Conservation (phyloP, 2,888 invertebrate genomes). For the Hyposoter dolosus region DNA sequence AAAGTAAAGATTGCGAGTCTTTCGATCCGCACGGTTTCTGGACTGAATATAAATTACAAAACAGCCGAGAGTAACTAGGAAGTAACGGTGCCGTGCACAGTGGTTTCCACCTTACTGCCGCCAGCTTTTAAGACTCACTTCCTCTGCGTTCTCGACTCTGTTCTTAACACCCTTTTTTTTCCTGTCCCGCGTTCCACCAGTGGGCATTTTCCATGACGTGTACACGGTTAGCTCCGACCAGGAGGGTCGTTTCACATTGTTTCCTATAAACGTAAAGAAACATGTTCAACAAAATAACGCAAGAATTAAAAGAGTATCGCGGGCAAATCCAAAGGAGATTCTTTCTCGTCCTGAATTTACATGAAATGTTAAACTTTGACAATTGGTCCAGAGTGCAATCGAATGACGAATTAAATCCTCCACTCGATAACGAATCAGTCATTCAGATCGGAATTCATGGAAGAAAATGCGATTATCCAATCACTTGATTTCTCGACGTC, state of each 20-base stretch:
- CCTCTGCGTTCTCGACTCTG: constrained; percentile 42
- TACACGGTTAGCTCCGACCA: constrained; percentile 37
- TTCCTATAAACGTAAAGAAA: constrained; percentile 53
- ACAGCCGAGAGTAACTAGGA: constrained; percentile 46
- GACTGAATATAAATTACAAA: constrained; percentile 63
- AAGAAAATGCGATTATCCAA: not conserved
- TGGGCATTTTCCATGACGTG: constrained; percentile 23
- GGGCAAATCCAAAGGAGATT: constrained; percentile 41
- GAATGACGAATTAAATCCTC: too few species aligned
- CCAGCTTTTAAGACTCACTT: constrained; percentile 64
- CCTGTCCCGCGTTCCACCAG: constrained; percentile 15
- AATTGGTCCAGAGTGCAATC: too few species aligned
- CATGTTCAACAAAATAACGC: constrained; percentile 23
- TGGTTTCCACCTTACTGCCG: constrained; percentile 55
- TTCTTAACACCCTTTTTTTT: constrained; percentile 22
- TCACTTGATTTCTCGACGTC: not conserved
- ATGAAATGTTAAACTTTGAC: too few species aligned
- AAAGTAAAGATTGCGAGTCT: constrained; percentile 44
- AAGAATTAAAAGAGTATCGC: constrained; percentile 33
- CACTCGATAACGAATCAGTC: not conserved
- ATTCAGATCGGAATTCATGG: not conserved
- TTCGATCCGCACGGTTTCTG: constrained; percentile 51
- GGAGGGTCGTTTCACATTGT: constrained; percentile 63
- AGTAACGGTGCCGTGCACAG: constrained; percentile 43
- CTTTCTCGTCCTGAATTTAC: not conserved